phyloP scores from a whole-genome alignment of 1,140 invertebrate species.

The Oreohelix idahoensis region DNA sequence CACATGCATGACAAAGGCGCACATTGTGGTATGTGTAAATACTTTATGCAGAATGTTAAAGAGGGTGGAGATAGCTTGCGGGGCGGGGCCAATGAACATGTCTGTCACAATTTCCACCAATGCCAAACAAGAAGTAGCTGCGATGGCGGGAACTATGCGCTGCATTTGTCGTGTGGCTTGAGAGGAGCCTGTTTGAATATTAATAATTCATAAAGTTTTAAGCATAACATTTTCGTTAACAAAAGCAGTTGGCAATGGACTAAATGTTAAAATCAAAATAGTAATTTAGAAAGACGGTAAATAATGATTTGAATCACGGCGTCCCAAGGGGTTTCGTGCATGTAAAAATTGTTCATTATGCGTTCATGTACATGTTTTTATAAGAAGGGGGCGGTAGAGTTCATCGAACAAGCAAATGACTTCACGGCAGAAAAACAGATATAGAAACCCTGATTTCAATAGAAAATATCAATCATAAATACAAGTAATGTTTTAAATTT shows the following conservation, averaged over 20 bases:
- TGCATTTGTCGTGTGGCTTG: constrained; percentile 55
- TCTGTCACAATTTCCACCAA: constrained; percentile 47
- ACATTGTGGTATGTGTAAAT: constrained; percentile 47
- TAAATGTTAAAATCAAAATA: background rate
- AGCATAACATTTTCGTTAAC: constrained; percentile 9
- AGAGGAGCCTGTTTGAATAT: constrained; percentile 35
- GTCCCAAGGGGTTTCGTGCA: too few species aligned
- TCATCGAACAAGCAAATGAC: too few species aligned
- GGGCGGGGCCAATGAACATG: constrained; percentile 40
- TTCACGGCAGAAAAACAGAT: too few species aligned
- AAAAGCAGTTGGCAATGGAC: background rate
- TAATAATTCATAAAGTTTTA: too few species aligned
- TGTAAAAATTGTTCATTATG: too few species aligned
- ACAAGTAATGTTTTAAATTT: too few species aligned
- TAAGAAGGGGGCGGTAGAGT: too few species aligned
- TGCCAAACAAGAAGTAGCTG: constrained; percentile 51
- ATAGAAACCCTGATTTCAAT: too few species aligned
- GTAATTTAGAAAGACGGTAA: too few species aligned
- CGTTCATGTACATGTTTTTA: too few species aligned
- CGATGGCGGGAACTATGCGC: constrained; percentile 50
- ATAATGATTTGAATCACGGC: too few species aligned
- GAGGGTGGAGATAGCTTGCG: constrained; percentile 48
- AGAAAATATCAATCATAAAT: too few species aligned
- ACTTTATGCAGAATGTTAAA: constrained; percentile 55
- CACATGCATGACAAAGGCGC: constrained; percentile 58